These are phyloP conservation scores for Metopolophium dirhodum DNA, from an alignment of 1,140 invertebrate species.

Conservation along the genomic window DNA sequence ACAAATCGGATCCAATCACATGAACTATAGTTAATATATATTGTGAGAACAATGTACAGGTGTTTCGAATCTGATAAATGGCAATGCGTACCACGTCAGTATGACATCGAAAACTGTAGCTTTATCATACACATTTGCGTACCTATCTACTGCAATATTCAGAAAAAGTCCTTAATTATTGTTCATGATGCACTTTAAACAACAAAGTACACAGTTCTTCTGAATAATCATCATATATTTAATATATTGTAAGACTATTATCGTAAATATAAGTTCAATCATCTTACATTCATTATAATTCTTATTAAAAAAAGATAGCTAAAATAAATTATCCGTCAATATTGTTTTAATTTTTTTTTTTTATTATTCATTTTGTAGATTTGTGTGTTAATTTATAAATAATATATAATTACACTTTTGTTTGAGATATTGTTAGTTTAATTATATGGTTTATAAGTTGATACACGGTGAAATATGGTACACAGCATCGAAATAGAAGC, in stretches of 20 bases:
- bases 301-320: not conserved
- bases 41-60: conserved; percentile 13
- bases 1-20: not conserved
- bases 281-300: not conserved
- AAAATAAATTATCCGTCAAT: not conserved
- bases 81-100: not conserved
- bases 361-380: not conserved
- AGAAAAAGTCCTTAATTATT: not conserved
- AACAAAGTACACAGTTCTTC: not conserved
- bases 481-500: too few species aligned
- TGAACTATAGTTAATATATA: not conserved
- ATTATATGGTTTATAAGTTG: too few species aligned
- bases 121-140: not conserved
- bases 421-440: not conserved
- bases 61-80: not conserved
- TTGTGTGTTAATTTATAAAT: not conserved
- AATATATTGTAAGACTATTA: not conserved
- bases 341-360: not conserved
- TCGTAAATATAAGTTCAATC: not conserved
- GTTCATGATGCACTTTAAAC: not conserved
- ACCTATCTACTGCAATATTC: not conserved
- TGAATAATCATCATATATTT: not conserved
- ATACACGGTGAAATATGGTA: too few species aligned
- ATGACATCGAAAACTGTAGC: not conserved
- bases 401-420: not conserved